Base-by-base conservation (phyloP, 2,113 vertebrate species). In the Etheostoma spectabile region DNA sequence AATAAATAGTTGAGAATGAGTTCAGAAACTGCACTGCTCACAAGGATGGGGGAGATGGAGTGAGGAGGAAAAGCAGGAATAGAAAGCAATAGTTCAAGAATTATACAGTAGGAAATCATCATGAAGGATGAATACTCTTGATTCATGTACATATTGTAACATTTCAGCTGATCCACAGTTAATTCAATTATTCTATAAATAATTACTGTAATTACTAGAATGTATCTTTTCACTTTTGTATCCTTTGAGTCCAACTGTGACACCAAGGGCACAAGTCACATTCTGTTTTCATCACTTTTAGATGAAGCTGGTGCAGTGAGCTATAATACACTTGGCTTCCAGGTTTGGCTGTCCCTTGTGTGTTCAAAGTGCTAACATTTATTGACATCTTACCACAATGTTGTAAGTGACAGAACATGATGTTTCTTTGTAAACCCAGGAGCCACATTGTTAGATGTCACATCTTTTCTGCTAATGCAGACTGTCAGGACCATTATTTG, bases 1-100 rank as follows among this genome's bases (percentile, higher is more conserved):
- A 94, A 94, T 94, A 92, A 94, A 94, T 93, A 89, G 92, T 89
- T 88, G 83, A 91, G 88, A 93, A 93, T 85, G 90, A 93, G 90
- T 87, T 91, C 81, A 82, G 88, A 88, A 79, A 87, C 63, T 74
- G 77, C 24, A 80, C 86, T 69, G 78, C 80, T 80, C 72, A 73
- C 19, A 1, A 62, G 67, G 86, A 84, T 52, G 75, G 16, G 76
- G 60, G 68, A 67, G 88, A 84, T 35, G n/a, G 85, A 79, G 80
- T 63, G 69, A 68, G 72, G 77, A 74, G 74, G 72, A 78, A 53
- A 45, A 62, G 30, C 45, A 53, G 60, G 61, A 88, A 60, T 3
- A 10, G 64, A 64, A 82, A 53, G 33, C 53, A 38, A 18, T 4
- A 53, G 59, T 45, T 65, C 74, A 66, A 64, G 63, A 82, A 83